phyloP scores from a whole-genome alignment of 2,888 invertebrate genomes.

The Andrena minutula region DNA sequence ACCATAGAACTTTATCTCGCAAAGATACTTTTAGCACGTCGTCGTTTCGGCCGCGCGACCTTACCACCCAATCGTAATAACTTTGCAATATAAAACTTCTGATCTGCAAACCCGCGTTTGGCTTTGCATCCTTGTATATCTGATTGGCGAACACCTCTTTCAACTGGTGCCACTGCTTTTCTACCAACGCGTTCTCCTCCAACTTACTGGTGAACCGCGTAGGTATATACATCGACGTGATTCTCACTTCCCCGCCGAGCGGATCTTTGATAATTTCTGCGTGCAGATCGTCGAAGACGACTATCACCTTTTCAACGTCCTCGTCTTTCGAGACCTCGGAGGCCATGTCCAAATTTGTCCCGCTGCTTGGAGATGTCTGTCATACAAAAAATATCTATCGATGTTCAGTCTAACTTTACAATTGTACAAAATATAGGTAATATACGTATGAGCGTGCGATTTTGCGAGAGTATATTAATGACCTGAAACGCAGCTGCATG shows the following conservation, averaged over 20 bases:
- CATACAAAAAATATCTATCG: slow-evolving; percentile 62
- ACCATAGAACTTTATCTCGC: slow-evolving; percentile 74
- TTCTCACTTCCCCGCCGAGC: slow-evolving; percentile 65
- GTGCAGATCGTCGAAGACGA: slow-evolving; percentile 68
- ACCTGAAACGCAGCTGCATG: not conserved
- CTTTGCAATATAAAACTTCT: slow-evolving; percentile 67
- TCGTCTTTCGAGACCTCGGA: slow-evolving; percentile 47
- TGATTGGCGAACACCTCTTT: slow-evolving; percentile 78
- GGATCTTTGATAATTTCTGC: slow-evolving; percentile 68
- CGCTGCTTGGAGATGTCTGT: slow-evolving; percentile 61
- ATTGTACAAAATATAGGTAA: not conserved
- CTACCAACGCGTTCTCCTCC: slow-evolving; percentile 58
- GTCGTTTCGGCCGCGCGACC: slow-evolving; percentile 64
- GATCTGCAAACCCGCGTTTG: slow-evolving; percentile 69
- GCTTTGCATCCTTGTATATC: slow-evolving; percentile 71
- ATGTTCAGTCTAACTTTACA: slow-evolving; percentile 49
- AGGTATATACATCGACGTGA: slow-evolving; percentile 34
- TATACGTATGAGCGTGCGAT: slow-evolving; percentile 26
- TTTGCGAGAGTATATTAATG: slow-evolving; percentile 2
- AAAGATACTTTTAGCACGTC: slow-evolving; percentile 53
- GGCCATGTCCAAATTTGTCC: slow-evolving; percentile 51
- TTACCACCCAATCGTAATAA: slow-evolving; percentile 73
- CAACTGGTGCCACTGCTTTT: slow-evolving; percentile 77
- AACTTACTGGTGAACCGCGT: not conserved
- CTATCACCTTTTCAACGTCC: slow-evolving; percentile 51